A percentile compares a stretch with the other conserved stretches of the same genome.
Conservation (phyloP, 2,113 vertebrate genomes). For the Fulmarus glacialis region DNA sequence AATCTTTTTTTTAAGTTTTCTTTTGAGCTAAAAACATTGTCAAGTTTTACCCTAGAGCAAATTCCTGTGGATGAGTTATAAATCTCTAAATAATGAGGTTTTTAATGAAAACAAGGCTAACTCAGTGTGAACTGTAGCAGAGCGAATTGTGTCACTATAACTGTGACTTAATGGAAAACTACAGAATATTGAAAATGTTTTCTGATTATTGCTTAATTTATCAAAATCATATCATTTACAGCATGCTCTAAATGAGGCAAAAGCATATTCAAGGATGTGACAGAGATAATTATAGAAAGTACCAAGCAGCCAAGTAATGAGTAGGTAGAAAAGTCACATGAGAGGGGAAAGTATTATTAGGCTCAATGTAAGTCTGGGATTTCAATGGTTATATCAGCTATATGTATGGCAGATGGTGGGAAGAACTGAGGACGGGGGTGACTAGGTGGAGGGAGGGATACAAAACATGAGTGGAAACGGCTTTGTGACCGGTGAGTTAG, state of each 20-base stretch:
- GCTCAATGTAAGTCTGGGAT: neutral
- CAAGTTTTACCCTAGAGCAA: slow-evolving; percentile 30
- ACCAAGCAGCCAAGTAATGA: slow-evolving; percentile 3
- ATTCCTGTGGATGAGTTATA: slow-evolving; percentile 67
- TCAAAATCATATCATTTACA: slow-evolving; percentile 66
- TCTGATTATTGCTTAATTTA: slow-evolving; percentile 74
- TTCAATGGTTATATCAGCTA: neutral
- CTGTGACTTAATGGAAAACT: slow-evolving; percentile 69
- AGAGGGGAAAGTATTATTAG: neutral
- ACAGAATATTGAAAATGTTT: slow-evolving; percentile 67
- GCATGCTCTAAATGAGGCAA: slow-evolving; percentile 63
- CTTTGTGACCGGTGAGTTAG: neutral
- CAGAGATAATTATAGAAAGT: slow-evolving; percentile 59
- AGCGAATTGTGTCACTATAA: slow-evolving; percentile 58
- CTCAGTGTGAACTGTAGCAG: slow-evolving; percentile 68
- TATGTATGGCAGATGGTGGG: neutral
- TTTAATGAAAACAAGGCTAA: slow-evolving; percentile 74
- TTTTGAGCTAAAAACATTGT: slow-evolving; percentile 28
- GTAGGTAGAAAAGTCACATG: neutral
- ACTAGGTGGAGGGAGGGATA: neutral
- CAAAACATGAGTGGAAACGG: neutral
- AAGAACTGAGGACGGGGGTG: neutral
- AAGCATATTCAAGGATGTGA: slow-evolving; percentile 49
- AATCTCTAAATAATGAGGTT: slow-evolving; percentile 77
- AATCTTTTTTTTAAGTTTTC: neutral